Conservation (phyloP, 2,113 vertebrate species). For the Tylochromis polylepis region DNA sequence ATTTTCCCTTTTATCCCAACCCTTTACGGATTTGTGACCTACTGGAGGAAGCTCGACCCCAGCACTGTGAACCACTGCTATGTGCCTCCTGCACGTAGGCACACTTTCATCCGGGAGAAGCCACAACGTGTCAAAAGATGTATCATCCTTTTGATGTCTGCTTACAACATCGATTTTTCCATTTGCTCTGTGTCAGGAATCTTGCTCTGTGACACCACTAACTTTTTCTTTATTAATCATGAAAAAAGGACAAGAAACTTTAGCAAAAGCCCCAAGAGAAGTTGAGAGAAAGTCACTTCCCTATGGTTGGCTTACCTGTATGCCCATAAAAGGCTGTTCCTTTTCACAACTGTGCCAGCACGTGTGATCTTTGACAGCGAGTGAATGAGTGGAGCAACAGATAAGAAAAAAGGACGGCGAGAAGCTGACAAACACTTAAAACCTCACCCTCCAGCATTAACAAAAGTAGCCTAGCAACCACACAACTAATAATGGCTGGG, state of each 20-base stretch:
- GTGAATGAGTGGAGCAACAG: slow-evolving; percentile 23
- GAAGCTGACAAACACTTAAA: slow-evolving; percentile 26
- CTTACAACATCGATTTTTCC: not conserved
- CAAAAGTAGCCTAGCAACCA: slow-evolving; percentile 19
- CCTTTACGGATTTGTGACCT: not conserved
- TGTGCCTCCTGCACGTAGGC: not conserved
- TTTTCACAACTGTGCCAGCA: not conserved
- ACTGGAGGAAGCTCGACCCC: not conserved
- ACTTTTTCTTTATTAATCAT: not conserved
- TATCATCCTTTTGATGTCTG: not conserved
- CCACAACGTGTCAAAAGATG: not conserved
- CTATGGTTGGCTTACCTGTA: not conserved
- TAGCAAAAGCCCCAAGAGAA: not conserved
- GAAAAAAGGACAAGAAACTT: not conserved
- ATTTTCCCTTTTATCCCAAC: not conserved
- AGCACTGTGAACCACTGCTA: not conserved
- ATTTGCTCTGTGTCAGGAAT: not conserved
- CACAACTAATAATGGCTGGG: slow-evolving; percentile 10
- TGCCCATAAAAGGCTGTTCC: slow-evolving; percentile 64
- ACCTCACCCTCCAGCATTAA: slow-evolving; percentile 3
- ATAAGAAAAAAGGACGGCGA: slow-evolving; percentile 31
- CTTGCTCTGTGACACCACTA: not conserved
- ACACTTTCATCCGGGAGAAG: not conserved
- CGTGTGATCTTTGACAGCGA: slow-evolving; percentile 24
- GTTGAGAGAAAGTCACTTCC: not conserved